Evolutionary conservation across 2,888 invertebrate genomes (phyloP), one percentile per base, ranked within the genome.

Genomic region (Candidula unifasciata): DNA sequence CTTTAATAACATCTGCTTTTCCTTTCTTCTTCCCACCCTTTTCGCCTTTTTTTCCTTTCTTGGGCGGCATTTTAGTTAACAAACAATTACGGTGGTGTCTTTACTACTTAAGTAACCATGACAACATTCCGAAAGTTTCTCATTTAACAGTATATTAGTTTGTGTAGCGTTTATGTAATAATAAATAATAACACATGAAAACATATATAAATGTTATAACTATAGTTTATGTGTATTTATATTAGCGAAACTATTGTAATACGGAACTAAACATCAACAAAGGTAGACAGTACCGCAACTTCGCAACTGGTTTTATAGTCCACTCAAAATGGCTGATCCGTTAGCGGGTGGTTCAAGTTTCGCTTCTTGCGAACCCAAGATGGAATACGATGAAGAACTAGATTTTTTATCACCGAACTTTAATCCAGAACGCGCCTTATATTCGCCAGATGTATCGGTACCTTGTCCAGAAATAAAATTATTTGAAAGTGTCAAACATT

Each of bases 41-140:
- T 81, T 90, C 89, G 33, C 89, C 89, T 57, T 89, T 89, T 87
- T 90, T 90, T 69, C 88, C 87, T 73, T 87, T 87, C 86, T 91
- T 92, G 10, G 92, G 92, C 71, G 92, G 92, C 91, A 92, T 92
- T 73, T 85, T 88, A 24, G 52, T 3, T 10, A 24, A 73, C 44
- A 74, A 54, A n/a, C n/a, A 52, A 74, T 27, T 21, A 27, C 16
- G 8, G 0, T 10, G 54, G 16, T 3, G 57, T 21, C 57, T 27
- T 30, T 57, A 33, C 21, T 6, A 13, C 5, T 5, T 27, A 35
- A 13, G 80, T 71, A 33, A 57, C 80, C 37, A 80, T 57, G 80
- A 60, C 80, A 71, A 80, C 57, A 2, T 1, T 16, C 57, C 44
- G 33, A n/a, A 3, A 77, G 68, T 76, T 64, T 76, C 3, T 35